phyloP scores from a whole-genome alignment of 2,113 vertebrate genomes.

The Catagonus wagneri region DNA sequence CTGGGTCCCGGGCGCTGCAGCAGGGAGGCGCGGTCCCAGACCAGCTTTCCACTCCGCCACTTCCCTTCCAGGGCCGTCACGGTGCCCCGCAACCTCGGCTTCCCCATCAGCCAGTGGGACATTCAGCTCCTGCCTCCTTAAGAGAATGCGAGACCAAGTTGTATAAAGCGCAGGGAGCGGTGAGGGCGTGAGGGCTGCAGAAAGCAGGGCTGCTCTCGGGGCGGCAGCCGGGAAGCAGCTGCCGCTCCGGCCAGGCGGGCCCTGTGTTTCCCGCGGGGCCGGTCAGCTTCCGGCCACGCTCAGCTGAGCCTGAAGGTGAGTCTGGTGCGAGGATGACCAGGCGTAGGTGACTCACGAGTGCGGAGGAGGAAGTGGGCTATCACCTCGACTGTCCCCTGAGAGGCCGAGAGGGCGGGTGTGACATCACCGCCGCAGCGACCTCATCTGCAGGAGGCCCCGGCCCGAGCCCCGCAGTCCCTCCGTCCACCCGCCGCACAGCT shows the following conservation, averaged over 20 bases:
- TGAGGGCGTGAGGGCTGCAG: rapidly evolving
- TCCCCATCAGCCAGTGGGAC: neutral
- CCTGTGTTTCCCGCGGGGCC: rapidly evolving
- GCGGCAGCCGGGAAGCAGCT: neutral
- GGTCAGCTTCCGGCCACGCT: neutral
- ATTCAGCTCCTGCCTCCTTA: no score
- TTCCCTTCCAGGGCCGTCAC: rapidly evolving
- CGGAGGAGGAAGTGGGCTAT: neutral
- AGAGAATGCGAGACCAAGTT: rapidly evolving
- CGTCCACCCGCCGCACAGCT: neutral
- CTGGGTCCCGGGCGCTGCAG: rapidly evolving
- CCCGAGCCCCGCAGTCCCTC: rapidly evolving
- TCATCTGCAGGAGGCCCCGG: no score
- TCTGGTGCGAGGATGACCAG: rapidly evolving
- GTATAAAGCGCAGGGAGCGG: rapidly evolving
- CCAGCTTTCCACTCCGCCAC: no score
- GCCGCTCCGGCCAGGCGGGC: neutral
- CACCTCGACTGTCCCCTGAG: neutral
- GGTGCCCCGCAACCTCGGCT: neutral
- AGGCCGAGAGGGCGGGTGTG: neutral
- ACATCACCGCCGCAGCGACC: neutral
- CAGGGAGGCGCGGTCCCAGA: neutral
- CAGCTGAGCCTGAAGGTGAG: neutral
- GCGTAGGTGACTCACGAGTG: neutral
- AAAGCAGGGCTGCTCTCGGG: neutral